A percentile compares a stretch with the other conserved stretches of the same genome.
Evolutionary conservation across 2,797 vertebrate species (phyloP).

Genomic region (Gymnodraco acuticeps): DNA sequence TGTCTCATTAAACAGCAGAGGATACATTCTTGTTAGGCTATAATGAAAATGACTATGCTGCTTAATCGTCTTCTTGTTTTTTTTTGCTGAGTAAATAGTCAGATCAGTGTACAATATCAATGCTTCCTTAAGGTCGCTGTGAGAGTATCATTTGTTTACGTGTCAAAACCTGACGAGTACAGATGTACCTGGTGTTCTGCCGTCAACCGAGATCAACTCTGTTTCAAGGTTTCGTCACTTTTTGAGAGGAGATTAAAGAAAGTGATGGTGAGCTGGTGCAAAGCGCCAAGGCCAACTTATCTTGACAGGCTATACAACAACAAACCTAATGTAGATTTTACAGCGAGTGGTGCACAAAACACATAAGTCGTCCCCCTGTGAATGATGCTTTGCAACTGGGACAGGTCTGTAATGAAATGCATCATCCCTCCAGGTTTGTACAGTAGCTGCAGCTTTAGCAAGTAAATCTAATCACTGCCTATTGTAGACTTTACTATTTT

Average conservation of each 20-base stretch:
- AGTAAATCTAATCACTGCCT: neutral
- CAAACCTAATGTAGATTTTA: conserved; percentile 54
- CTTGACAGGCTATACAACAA: conserved; percentile 55
- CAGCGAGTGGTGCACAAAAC: conserved; percentile 50
- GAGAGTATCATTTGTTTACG: conserved; percentile 36
- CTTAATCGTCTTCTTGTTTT: conserved; percentile 37
- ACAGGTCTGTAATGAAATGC: conserved; percentile 9
- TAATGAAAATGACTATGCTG: conserved; percentile 62
- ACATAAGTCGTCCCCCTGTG: conserved; percentile 15
- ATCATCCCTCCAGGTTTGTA: conserved; percentile 17
- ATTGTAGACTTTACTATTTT: neutral
- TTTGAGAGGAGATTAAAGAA: conserved; percentile 45
- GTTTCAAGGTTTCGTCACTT: conserved; percentile 47
- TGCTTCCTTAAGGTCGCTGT: neutral
- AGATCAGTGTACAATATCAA: conserved; percentile 5
- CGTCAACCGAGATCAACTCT: conserved; percentile 16
- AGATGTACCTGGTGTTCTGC: conserved; percentile 16
- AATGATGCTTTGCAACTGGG: conserved; percentile 22
- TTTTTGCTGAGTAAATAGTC: conserved; percentile 49
- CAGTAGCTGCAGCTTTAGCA: neutral
- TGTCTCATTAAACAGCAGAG: conserved; percentile 67
- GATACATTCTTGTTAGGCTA: conserved; percentile 66
- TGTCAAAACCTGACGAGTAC: conserved; percentile 30
- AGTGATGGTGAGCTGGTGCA: conserved; percentile 35
- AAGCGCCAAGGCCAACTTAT: conserved; percentile 47